Conservation (phyloP, 2,888 invertebrate species). For the Drosophila maculinotata region DNA sequence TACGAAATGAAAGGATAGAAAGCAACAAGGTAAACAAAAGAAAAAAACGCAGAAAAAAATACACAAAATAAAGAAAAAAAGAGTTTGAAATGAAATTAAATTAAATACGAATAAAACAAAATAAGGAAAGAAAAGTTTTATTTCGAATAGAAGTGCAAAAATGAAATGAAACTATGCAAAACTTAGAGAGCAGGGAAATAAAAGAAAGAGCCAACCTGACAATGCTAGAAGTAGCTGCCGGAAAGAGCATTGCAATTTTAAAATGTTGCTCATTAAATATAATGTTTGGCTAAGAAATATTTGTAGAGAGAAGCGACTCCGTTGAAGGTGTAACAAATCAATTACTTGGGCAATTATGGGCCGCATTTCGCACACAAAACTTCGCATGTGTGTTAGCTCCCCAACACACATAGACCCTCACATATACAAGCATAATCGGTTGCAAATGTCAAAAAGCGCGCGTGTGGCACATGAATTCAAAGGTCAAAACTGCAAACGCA, state of each 20-base stretch:
- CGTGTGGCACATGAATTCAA: constrained; percentile 32
- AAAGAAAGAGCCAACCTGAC: background rate
- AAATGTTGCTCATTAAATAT: constrained; percentile 22
- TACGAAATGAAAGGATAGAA: no score
- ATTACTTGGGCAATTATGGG: constrained; percentile 42
- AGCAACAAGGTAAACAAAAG: no score
- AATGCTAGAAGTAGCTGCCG: background rate
- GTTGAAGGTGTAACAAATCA: constrained; percentile 47
- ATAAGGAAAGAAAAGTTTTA: no score
- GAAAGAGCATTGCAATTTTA: background rate
- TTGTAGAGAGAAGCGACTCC: background rate
- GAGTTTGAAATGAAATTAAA: no score
- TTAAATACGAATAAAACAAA: no score
- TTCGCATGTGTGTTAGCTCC: constrained; percentile 2
- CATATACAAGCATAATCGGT: constrained; percentile 1
- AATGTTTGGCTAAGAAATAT: constrained; percentile 5
- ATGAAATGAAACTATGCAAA: background rate
- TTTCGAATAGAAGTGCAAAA: no score
- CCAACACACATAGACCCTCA: constrained; percentile 3
- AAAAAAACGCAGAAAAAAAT: no score
- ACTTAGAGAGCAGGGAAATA: background rate
- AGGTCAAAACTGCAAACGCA: constrained; percentile 53
- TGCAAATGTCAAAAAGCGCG: constrained; percentile 51
- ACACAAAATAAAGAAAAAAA: no score
- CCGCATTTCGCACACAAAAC: constrained; percentile 13